phyloP scores from a whole-genome alignment of 2,797 vertebrate genomes.

The Merluccius polli region DNA sequence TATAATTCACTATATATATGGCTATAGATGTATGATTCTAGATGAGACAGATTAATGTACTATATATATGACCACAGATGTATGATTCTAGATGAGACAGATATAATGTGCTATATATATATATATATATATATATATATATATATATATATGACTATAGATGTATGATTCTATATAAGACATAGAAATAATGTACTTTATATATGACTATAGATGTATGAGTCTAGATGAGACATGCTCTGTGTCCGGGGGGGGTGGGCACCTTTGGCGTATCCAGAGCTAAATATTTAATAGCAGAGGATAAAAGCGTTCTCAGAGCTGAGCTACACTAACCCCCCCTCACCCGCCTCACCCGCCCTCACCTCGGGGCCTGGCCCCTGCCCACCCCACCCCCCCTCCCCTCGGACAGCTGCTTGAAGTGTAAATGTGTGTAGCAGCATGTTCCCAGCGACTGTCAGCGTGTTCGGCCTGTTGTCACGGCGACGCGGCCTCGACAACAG shows the following conservation, averaged over 20 bases:
- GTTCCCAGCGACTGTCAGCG: conserved; percentile 87
- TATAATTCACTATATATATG: no score
- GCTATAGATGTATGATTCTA: no score
- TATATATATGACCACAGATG: no score
- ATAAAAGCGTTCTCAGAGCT: conserved; percentile 67
- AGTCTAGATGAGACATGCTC: conserved; percentile 2
- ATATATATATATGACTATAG: neutral
- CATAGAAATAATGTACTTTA: neutral
- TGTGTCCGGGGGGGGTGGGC: conserved; percentile 8
- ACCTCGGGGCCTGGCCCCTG: conserved; percentile 44
- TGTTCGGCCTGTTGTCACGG: conserved; percentile 93
- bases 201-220: neutral
- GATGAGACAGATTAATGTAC: no score
- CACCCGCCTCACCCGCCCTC: conserved; percentile 11
- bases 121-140: neutral
- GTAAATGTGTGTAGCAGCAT: conserved; percentile 94
- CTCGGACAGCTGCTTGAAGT: conserved; percentile 80
- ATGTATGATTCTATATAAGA: neutral
- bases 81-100: no score
- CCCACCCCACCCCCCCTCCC: conserved; percentile 69
- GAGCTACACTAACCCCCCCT: conserved; percentile 48
- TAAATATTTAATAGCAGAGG: conserved; percentile 79
- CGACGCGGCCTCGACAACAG: conserved; percentile 81
- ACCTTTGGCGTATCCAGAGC: conserved; percentile 76
- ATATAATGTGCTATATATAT: no score